Evolutionary conservation across 1,140 invertebrate species (phyloP), one percentile per base, ranked within the genome.

Genomic region (Eumaeus atala): DNA sequence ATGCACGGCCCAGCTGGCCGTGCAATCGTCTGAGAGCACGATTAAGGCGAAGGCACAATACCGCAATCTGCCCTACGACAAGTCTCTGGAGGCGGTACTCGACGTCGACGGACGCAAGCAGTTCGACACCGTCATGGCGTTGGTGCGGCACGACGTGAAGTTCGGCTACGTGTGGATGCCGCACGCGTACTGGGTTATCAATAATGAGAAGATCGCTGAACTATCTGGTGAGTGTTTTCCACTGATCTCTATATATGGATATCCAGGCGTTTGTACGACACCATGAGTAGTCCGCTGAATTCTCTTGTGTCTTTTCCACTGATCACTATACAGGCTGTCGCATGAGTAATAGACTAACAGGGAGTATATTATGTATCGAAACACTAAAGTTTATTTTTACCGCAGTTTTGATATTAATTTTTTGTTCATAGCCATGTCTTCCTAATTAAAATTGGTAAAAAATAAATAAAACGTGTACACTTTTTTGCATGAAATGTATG

Each of bases 81-180:
- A 91, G 53, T 89, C 89, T 35, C 70, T 93, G n/a, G 89, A 92
- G 50, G 87, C 92, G 1, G 90, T 89, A 9, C 71, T 93, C 1
- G 90, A 93, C 66, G 91, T 93, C 21, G 91, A 94, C 64, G 90
- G 91, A 0, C 89, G 90, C 16, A 93, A 93, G 63, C 91, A 93
- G 68, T 89, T 94, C 34, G 92, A 93, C 67, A 90, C 91, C 0
- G 69, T 86, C 0, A 79, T 88, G 81, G 77, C 84, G 3, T 56
- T 87, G 14, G 73, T 66, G 67, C 83, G 73, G 16, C 90, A 71
- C 76, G 90, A 72, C 74, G 91, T 78, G 64, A 90, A 87, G 56
- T 87, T 92, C 62, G 92, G 92, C 2, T 91, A 84, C 50, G 89
- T 89, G 1, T 93, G 92, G 71, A 77, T 86, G n/a, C 92, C 93